Conservation (phyloP, 2,113 vertebrate species). For the Sylvietta virens region DNA sequence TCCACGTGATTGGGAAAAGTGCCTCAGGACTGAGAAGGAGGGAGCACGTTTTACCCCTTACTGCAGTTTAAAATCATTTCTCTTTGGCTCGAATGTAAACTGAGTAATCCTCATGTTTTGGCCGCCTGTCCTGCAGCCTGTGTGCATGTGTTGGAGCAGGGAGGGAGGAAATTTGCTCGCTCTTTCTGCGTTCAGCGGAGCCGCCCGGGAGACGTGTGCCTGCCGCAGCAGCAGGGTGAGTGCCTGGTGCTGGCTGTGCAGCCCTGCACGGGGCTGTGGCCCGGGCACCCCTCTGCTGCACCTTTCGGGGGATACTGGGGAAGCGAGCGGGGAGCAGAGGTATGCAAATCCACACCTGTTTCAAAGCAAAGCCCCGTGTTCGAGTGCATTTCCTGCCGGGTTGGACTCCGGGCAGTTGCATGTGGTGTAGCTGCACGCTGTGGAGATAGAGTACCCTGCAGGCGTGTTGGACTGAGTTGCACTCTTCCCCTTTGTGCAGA, state of each 20-base stretch:
- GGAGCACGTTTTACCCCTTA: neutral
- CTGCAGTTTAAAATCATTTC: neutral
- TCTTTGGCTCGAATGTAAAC: neutral
- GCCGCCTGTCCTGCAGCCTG: neutral
- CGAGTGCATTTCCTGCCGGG: neutral
- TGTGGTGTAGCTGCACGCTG: neutral
- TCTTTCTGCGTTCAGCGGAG: neutral
- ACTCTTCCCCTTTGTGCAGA: neutral
- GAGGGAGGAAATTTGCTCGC: neutral
- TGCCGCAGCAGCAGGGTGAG: rapidly evolving
- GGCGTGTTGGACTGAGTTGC: neutral
- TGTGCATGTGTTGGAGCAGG: neutral
- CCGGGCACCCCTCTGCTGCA: neutral
- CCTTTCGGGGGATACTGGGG: too few species aligned
- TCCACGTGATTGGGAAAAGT: neutral
- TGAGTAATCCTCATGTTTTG: neutral
- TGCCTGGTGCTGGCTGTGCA: neutral
- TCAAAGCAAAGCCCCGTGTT: neutral
- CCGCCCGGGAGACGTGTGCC: neutral
- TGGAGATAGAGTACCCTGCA: neutral
- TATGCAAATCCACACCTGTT: neutral
- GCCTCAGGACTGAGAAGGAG: neutral
- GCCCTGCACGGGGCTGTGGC: neutral
- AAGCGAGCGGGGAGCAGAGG: neutral
- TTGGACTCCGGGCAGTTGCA: neutral